phyloP scores from a whole-genome alignment of 1,140 invertebrate species.

The Ephestia elutella region DNA sequence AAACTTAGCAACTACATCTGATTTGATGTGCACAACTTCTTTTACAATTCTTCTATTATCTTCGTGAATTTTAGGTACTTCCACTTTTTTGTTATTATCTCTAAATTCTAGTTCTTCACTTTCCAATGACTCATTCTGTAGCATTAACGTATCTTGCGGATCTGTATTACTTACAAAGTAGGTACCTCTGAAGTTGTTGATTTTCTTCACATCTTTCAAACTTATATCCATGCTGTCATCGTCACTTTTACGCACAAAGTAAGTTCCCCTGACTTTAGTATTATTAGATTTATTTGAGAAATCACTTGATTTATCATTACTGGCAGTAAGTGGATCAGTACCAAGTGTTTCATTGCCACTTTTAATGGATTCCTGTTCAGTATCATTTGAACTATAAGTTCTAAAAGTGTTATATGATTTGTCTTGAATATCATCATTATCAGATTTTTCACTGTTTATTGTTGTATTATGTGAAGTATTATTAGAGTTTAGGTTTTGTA shows the following conservation, averaged over 20 bases:
- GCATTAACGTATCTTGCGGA: conserved; percentile 15
- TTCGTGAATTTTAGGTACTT: not conserved
- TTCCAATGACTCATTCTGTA: conserved; percentile 18
- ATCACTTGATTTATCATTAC: conserved; percentile 5
- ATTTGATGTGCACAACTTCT: not conserved
- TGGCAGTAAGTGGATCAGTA: not conserved
- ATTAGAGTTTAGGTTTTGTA: conserved; percentile 24
- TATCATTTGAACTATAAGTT: conserved; percentile 10
- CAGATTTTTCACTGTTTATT: not conserved
- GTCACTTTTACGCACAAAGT: conserved; percentile 10
- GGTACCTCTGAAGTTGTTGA: conserved; percentile 7
- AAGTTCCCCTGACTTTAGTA: conserved; percentile 13
- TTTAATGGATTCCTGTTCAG: conserved; percentile 6
- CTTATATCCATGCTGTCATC: conserved; percentile 7
- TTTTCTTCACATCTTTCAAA: conserved; percentile 9
- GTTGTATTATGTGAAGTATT: conserved; percentile 15
- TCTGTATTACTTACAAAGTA: conserved; percentile 17
- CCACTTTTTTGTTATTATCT: not conserved
- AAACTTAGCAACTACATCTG: not conserved
- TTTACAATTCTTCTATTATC: not conserved
- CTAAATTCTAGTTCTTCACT: not conserved
- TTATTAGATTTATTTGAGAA: conserved; percentile 12
- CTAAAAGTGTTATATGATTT: conserved; percentile 11
- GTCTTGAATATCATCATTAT: conserved; percentile 10
- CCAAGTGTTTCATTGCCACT: conserved; percentile 4